Evolutionary conservation across 2,113 vertebrate genomes (phyloP).

Genomic region (Heteronetta atricapilla): DNA sequence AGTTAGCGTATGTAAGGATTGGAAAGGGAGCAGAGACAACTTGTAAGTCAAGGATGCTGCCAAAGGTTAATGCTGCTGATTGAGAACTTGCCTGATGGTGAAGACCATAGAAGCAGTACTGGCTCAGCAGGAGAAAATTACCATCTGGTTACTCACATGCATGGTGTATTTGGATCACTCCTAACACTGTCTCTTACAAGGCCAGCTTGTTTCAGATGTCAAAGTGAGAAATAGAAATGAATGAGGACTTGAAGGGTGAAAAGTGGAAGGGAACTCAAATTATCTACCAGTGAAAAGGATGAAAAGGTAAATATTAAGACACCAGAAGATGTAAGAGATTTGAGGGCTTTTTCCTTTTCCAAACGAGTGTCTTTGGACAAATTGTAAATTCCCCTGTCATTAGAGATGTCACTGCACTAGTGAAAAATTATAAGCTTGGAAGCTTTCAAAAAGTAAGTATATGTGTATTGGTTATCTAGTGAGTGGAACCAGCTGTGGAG

Average conservation of each 20-base stretch:
- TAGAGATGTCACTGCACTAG: background rate
- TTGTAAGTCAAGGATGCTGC: background rate
- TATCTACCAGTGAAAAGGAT: background rate
- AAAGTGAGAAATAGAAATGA: background rate
- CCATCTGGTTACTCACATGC: background rate
- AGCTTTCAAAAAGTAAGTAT: background rate
- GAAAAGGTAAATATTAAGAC: background rate
- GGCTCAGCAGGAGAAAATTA: background rate
- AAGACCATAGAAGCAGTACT: background rate
- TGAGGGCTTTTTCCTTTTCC: background rate
- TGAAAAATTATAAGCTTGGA: background rate
- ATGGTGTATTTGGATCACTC: background rate
- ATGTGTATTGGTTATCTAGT: background rate
- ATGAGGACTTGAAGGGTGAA: background rate
- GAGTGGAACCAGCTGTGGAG: background rate
- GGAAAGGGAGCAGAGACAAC: background rate
- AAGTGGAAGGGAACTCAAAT: background rate
- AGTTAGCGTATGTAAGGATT: background rate
- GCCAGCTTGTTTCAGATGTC: background rate
- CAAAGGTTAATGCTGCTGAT: constrained; percentile 9
- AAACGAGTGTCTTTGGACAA: background rate
- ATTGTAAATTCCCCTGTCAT: background rate
- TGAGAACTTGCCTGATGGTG: background rate
- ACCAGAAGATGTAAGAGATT: background rate
- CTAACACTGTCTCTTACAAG: background rate